These are phyloP conservation scores for Trichonephila clavipes DNA, from an alignment of 1,140 invertebrate species.

Conservation along the genomic window DNA sequence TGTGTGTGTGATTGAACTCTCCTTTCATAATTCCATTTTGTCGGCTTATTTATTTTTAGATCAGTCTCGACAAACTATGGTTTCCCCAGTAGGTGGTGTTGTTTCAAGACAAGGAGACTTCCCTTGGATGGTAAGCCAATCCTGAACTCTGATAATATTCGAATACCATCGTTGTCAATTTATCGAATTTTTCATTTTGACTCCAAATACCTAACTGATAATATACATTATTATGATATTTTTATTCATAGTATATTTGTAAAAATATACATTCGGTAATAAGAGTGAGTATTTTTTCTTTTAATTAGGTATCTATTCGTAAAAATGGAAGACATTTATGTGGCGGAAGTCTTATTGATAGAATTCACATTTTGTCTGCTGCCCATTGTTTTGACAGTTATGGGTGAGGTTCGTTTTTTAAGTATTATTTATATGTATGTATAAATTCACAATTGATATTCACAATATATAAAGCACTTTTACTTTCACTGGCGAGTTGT, in stretches of 20 bases:
- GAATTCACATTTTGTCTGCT: constrained; percentile 55
- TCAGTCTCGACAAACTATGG: background rate
- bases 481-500: too few relatives aligned
- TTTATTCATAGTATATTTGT: too few relatives aligned
- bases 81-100: constrained; percentile 34
- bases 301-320: constrained; percentile 52
- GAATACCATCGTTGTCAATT: too few relatives aligned
- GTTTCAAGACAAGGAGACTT: constrained; percentile 62
- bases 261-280: too few relatives aligned
- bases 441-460: too few relatives aligned
- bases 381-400: constrained; percentile 57
- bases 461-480: too few relatives aligned
- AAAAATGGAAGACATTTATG: constrained; percentile 39
- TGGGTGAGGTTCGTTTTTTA: background rate
- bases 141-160: background rate
- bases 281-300: background rate
- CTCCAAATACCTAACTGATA: too few relatives aligned
- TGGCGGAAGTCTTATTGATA: constrained; percentile 52
- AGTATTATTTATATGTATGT: too few relatives aligned
- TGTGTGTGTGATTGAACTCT: too few relatives aligned
- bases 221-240: too few relatives aligned
- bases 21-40: too few relatives aligned
- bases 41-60: background rate
- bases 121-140: constrained; percentile 55
- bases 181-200: too few relatives aligned